Conservation (phyloP, 2,797 vertebrate genomes). For the Coreius guichenoti region DNA sequence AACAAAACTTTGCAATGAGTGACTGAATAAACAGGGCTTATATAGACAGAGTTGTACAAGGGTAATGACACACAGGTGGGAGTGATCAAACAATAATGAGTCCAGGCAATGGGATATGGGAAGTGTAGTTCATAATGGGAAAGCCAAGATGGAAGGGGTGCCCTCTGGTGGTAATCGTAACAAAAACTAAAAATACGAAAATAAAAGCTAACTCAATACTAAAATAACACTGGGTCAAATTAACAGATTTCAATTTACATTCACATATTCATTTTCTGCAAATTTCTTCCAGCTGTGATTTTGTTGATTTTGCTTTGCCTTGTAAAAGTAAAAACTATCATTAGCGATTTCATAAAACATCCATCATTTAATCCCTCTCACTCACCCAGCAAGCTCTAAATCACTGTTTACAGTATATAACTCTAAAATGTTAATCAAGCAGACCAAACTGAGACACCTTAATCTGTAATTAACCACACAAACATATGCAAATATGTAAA, state of each 20-base stretch:
- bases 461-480: conserved; percentile 66
- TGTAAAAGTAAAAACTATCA: conserved; percentile 2
- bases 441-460: conserved; percentile 58
- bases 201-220: too few species aligned
- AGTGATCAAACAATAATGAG: too few species aligned
- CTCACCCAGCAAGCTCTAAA: conserved; percentile 21
- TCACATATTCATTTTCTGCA: neutral
- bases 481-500: conserved; percentile 69
- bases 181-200: too few species aligned
- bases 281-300: conserved; percentile 8
- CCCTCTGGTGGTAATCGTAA: too few species aligned
- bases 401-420: conserved; percentile 54
- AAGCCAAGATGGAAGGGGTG: too few species aligned
- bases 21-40: too few species aligned
- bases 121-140: too few species aligned
- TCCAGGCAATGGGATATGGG: too few species aligned
- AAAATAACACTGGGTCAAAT: neutral
- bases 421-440: conserved; percentile 58
- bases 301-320: conserved; percentile 10
- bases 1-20: too few species aligned
- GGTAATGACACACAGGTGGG: too few species aligned
- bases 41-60: too few species aligned
- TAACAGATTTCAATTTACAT: neutral
- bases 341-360: neutral
- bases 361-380: neutral